Evolutionary conservation across 2,113 vertebrate genomes (phyloP).

Genomic region (Elachura formosa): DNA sequence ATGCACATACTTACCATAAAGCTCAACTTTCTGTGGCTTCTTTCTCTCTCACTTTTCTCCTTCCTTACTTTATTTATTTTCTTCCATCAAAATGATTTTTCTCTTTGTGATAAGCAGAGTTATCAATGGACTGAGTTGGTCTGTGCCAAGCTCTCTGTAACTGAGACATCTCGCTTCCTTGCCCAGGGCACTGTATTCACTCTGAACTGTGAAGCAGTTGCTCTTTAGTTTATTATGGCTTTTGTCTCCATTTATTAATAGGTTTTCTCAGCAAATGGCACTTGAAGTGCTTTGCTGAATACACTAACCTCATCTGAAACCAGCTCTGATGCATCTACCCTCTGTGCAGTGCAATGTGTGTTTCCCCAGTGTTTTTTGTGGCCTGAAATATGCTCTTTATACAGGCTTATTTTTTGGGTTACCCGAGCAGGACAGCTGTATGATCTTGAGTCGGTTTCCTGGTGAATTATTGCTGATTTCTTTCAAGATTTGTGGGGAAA

Average conservation of each 20-base stretch:
- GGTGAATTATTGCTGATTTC: background rate
- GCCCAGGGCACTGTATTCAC: background rate
- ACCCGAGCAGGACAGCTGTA: background rate
- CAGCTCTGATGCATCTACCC: background rate
- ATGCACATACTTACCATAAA: background rate
- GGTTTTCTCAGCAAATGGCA: background rate
- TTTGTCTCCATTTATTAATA: conserved; percentile 2
- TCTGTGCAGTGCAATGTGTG: background rate
- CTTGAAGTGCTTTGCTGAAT: background rate
- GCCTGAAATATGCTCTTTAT: background rate
- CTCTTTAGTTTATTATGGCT: background rate
- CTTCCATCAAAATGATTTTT: background rate
- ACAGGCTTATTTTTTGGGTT: background rate
- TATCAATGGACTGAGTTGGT: background rate
- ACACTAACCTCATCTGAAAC: background rate
- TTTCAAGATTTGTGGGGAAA: background rate
- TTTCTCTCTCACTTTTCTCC: background rate
- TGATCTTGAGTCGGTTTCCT: background rate
- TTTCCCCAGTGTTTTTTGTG: background rate
- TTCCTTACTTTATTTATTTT: background rate
- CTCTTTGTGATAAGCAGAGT: background rate
- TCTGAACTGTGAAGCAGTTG: background rate
- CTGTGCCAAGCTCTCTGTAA: background rate
- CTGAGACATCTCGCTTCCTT: background rate
- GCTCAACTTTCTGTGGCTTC: background rate